Percentiles rank a stretch among this genome's conserved stretches.
These are phyloP conservation scores for Heliconius ethilla DNA, from an alignment of 2,888 invertebrate genomes.

Conservation along the genomic window DNA sequence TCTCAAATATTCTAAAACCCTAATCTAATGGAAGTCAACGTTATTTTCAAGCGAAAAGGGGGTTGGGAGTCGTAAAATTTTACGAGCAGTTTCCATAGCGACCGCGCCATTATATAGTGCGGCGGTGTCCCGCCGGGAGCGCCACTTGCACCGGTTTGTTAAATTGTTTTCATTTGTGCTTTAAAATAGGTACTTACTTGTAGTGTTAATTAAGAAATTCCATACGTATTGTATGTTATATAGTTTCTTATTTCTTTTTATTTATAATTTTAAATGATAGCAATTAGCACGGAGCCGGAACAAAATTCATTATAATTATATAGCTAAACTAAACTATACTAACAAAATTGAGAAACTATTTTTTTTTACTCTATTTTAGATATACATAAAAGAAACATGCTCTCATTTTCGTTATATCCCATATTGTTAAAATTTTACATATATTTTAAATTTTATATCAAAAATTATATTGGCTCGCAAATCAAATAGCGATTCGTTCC, in stretches of 20 bases:
- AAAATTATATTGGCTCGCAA: not conserved
- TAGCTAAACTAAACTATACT: no score
- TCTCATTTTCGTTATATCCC: no score
- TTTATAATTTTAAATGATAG: not conserved
- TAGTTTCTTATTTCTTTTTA: not conserved
- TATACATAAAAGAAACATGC: not conserved
- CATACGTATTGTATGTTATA: not conserved
- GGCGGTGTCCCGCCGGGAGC: conserved; percentile 44
- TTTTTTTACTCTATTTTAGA: no score
- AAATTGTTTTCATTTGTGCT: conserved; percentile 15
- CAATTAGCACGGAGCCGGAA: no score
- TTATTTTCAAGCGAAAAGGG: conserved; percentile 59
- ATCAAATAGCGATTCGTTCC: not conserved
- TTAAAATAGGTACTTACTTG: not conserved
- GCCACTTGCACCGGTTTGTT: conserved; percentile 17
- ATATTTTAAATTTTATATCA: not conserved
- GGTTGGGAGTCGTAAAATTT: conserved; percentile 74
- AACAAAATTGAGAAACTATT: no score
- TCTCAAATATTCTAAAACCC: conserved; percentile 44
- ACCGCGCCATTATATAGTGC: conserved; percentile 69
- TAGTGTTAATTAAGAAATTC: conserved; percentile 19
- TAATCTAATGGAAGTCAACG: conserved; percentile 49
- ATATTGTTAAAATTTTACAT: not conserved
- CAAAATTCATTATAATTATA: no score
- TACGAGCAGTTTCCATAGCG: conserved; percentile 71